phyloP scores from a whole-genome alignment of 2,113 vertebrate genomes.

The Mohoua ochrocephala region DNA sequence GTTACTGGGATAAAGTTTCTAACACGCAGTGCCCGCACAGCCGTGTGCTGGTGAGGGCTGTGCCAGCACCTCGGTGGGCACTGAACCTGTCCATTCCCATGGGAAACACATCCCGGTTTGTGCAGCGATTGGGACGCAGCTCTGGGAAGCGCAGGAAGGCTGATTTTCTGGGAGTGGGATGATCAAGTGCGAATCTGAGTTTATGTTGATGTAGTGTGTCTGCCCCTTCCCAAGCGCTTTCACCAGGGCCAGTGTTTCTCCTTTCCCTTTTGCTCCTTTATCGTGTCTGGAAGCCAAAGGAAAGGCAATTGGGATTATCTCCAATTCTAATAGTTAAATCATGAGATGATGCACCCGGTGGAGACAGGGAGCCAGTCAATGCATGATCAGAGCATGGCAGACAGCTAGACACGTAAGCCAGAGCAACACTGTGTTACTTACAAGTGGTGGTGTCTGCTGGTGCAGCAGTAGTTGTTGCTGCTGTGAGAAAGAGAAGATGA shows the following conservation, averaged over 20 bases:
- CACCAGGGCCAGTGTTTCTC: background rate
- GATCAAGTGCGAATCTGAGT: background rate
- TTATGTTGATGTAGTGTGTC: rapidly evolving
- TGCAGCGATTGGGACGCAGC: background rate
- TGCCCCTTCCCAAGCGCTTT: background rate
- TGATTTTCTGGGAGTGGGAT: background rate
- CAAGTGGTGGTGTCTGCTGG: background rate
- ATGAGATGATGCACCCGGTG: background rate
- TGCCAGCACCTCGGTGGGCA: background rate
- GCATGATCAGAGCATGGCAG: background rate
- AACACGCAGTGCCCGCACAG: rapidly evolving
- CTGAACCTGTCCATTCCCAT: rapidly evolving
- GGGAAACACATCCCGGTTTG: background rate
- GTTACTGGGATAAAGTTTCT: background rate
- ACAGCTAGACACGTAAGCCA: rapidly evolving
- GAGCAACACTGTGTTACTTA: background rate
- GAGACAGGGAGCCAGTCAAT: background rate
- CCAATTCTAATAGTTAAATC: background rate
- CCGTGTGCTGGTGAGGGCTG: rapidly evolving
- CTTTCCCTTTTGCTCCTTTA: background rate
- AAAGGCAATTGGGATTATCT: background rate
- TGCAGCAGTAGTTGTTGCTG: background rate
- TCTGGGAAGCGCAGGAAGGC: background rate
- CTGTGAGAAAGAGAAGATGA: background rate
- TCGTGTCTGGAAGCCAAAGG: background rate